Conservation (phyloP, 2,797 vertebrate genomes). For the Siniperca scherzeri region DNA sequence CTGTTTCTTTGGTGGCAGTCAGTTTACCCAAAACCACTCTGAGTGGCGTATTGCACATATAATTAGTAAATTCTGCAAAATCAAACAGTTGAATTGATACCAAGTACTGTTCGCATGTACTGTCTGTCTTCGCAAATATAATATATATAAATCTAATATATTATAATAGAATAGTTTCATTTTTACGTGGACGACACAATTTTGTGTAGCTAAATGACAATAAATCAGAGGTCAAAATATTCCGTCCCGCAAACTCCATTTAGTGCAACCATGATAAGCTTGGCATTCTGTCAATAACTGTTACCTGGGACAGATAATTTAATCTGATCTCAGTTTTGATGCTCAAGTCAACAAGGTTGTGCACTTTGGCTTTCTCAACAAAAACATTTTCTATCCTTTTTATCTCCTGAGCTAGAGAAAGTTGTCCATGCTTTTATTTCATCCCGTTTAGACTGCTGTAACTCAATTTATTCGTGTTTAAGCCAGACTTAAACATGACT, state of each 20-base stretch:
- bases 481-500: background rate
- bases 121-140: background rate
- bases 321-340: background rate
- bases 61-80: slow-evolving; percentile 7
- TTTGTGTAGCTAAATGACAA: background rate
- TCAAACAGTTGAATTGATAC: background rate
- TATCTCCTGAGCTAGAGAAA: background rate
- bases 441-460: fast-evolving
- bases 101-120: background rate
- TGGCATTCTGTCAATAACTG: background rate
- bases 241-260: background rate
- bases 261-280: background rate
- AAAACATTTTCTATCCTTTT: background rate
- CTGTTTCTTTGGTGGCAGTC: slow-evolving; percentile 1
- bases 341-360: background rate
- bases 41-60: background rate
- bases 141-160: no score
- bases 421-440: background rate
- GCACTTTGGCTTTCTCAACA: background rate
- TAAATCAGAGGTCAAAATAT: background rate
- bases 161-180: no score
- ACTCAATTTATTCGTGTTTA: background rate
- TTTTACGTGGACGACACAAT: background rate
- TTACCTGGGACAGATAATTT: background rate
- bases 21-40: slow-evolving; percentile 8